phyloP scores from a whole-genome alignment of 2,113 vertebrate genomes.

The Passer domesticus region DNA sequence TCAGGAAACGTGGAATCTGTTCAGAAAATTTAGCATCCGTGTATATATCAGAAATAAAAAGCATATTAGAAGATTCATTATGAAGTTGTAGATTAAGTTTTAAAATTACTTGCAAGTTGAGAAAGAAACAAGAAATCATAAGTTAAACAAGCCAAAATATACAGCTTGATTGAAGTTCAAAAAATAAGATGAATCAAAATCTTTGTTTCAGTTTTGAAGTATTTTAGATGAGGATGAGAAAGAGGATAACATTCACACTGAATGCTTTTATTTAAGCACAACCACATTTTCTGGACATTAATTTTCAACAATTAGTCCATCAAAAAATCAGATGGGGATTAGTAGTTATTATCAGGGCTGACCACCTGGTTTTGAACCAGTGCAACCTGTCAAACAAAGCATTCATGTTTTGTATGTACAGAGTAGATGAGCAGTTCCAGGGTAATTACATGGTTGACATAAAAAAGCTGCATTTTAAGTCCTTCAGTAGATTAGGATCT shows the following conservation, averaged over 20 bases:
- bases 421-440: not conserved
- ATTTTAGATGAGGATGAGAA: not conserved
- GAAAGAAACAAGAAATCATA: not conserved
- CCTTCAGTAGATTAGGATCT: not conserved
- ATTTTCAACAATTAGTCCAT: not conserved
- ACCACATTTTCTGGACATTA: not conserved
- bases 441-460: not conserved
- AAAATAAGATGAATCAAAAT: not conserved
- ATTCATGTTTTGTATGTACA: not conserved
- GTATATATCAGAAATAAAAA: not conserved
- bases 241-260: not conserved
- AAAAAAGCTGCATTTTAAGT: not conserved
- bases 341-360: not conserved
- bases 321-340: not conserved
- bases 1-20: not conserved
- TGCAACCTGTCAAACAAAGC: not conserved
- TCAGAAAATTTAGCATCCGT: not conserved
- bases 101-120: not conserved
- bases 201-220: not conserved
- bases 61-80: not conserved
- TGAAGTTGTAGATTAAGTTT: not conserved
- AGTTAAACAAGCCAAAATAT: not conserved
- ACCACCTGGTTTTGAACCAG: not conserved
- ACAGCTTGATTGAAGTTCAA: not conserved
- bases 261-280: not conserved